These are phyloP conservation scores for Gallinago solitaria DNA, from an alignment of 2,797 vertebrate genomes.

Conservation along the genomic window DNA sequence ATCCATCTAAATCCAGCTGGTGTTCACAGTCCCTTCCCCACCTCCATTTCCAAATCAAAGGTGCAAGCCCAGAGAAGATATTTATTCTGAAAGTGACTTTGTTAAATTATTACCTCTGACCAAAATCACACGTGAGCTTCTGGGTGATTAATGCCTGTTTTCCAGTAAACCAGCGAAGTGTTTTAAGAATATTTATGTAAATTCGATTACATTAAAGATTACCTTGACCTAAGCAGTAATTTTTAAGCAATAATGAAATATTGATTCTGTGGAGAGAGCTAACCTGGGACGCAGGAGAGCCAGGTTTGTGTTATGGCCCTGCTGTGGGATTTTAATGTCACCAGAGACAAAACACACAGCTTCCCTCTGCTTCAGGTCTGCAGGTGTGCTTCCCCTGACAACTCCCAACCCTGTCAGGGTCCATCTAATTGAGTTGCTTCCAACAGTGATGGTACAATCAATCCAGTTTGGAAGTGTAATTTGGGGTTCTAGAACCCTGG, in stretches of 20 bases:
- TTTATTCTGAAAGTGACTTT: neutral
- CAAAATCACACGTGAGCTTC: neutral
- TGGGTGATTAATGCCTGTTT: neutral
- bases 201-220: neutral
- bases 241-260: neutral
- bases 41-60: neutral
- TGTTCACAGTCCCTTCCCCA: neutral
- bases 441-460: neutral
- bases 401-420: neutral
- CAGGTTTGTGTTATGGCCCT: neutral
- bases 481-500: neutral
- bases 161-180: neutral
- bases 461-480: neutral
- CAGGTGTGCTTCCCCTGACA: neutral
- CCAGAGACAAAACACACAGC: neutral
- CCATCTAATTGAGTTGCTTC: neutral
- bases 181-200: neutral
- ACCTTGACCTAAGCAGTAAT: neutral
- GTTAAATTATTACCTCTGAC: neutral
- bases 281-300: neutral
- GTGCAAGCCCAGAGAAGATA: neutral
- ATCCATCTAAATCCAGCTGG: neutral
- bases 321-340: neutral
- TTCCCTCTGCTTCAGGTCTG: neutral
- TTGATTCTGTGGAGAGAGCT: neutral